Conservation (phyloP, 2,888 invertebrate species). For the Agrotis exclamationis region DNA sequence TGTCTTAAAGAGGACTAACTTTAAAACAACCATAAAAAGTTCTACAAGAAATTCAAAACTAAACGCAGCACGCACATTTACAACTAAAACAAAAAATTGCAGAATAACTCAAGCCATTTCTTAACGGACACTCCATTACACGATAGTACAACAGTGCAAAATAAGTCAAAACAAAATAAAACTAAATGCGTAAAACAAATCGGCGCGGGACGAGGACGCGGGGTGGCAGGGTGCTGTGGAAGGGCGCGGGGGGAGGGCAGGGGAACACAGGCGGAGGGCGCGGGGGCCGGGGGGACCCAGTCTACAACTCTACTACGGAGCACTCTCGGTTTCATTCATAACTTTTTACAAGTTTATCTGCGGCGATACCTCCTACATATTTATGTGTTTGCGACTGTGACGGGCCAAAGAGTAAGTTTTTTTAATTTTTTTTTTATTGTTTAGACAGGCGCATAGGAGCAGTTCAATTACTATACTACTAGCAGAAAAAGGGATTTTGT, state of each 20-base stretch:
- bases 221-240: constrained; percentile 65
- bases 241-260: constrained; percentile 39
- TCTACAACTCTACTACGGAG: constrained; percentile 89
- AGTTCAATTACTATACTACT: background rate
- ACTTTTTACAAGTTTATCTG: constrained; percentile 92
- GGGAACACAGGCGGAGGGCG: constrained; percentile 61
- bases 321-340: constrained; percentile 91
- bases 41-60: background rate
- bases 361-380: constrained; percentile 89
- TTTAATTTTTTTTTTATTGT: constrained; percentile 37
- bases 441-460: constrained; percentile 1
- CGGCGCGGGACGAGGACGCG: constrained; percentile 72
- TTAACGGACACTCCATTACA: constrained; percentile 62
- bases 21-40: background rate
- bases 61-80: constrained; percentile 17
- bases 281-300: constrained; percentile 60
- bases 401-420: constrained; percentile 78
- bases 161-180: constrained; percentile 87
- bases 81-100: constrained; percentile 42
- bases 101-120: constrained; percentile 43
- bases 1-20: background rate
- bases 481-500: background rate
- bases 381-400: constrained; percentile 89
- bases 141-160: constrained; percentile 81
- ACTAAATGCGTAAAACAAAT: constrained; percentile 89